Conservation (phyloP, 2,113 vertebrate species). For the Triplophysa rosa region DNA sequence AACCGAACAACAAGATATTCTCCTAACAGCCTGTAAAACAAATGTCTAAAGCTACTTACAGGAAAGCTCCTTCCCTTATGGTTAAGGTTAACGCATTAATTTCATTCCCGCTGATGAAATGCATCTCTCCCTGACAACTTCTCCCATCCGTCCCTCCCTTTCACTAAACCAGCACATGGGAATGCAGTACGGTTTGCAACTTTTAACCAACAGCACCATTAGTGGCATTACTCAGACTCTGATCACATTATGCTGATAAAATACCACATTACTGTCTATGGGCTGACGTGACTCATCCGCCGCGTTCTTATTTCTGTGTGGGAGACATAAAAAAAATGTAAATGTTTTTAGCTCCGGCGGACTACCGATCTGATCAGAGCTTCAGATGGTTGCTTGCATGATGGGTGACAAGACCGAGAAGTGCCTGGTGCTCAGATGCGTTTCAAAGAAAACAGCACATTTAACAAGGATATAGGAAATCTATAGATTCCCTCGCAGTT, state of each 20-base stretch:
- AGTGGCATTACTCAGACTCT: slow-evolving; percentile 19
- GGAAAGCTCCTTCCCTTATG: slow-evolving; percentile 7
- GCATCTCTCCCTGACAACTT: slow-evolving; percentile 23
- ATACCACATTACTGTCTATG: slow-evolving; percentile 24
- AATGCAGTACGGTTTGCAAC: slow-evolving; percentile 26
- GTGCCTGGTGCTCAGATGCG: slow-evolving; percentile 11
- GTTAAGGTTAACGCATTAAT: slow-evolving; percentile 9
- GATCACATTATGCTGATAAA: slow-evolving; percentile 38
- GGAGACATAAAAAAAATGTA: slow-evolving; percentile 22
- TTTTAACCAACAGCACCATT: slow-evolving; percentile 20
- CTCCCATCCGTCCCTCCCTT: not conserved
- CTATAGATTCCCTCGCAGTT: not conserved
- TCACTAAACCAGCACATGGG: slow-evolving; percentile 9
- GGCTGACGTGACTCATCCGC: slow-evolving; percentile 40
- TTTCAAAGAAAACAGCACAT: slow-evolving; percentile 28
- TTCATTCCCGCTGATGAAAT: slow-evolving; percentile 32
- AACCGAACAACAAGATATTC: slow-evolving; percentile 4
- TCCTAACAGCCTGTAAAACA: slow-evolving; percentile 10
- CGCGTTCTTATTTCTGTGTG: slow-evolving; percentile 42
- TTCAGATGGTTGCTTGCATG: slow-evolving; percentile 23
- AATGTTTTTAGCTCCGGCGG: slow-evolving; percentile 22
- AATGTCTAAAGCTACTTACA: not conserved
- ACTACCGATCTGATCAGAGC: slow-evolving; percentile 15
- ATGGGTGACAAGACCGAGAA: slow-evolving; percentile 23
- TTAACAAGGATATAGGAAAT: slow-evolving; percentile 19